These are phyloP conservation scores for Pemphigus obesinymphae DNA, from an alignment of 1,140 invertebrate species.

Conservation along the genomic window DNA sequence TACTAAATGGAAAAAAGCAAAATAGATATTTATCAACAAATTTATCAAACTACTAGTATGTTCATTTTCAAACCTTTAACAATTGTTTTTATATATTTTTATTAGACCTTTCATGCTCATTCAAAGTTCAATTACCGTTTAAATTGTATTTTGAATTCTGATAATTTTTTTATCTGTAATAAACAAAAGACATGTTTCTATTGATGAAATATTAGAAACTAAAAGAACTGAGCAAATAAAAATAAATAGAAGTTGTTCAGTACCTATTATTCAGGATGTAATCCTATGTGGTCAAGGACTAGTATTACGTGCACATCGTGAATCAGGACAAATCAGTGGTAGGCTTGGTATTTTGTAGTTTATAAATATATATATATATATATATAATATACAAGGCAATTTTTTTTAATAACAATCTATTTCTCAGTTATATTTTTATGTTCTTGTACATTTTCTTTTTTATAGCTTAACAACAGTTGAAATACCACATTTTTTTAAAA, in stretches of 20 bases:
- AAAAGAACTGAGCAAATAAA: neutral
- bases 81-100: neutral
- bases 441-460: neutral
- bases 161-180: neutral
- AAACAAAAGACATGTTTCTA: neutral
- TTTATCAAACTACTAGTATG: neutral
- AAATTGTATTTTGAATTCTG: neutral
- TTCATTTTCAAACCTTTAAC: too few relatives aligned
- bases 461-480: too few relatives aligned
- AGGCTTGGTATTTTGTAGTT: neutral
- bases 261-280: neutral
- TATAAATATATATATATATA: too few relatives aligned
- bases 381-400: too few relatives aligned
- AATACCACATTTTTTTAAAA: neutral
- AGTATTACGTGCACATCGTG: neutral
- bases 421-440: too few relatives aligned
- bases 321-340: neutral
- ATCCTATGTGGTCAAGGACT: neutral
- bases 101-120: neutral
- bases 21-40: constrained; percentile 1
- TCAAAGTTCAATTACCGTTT: neutral
- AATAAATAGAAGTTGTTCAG: neutral
- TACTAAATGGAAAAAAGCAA: constrained; percentile 16
- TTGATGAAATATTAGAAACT: neutral
- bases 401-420: too few relatives aligned